These are phyloP conservation scores for Protosalanx chinensis DNA, from an alignment of 2,797 vertebrate genomes.

Conservation along the genomic window DNA sequence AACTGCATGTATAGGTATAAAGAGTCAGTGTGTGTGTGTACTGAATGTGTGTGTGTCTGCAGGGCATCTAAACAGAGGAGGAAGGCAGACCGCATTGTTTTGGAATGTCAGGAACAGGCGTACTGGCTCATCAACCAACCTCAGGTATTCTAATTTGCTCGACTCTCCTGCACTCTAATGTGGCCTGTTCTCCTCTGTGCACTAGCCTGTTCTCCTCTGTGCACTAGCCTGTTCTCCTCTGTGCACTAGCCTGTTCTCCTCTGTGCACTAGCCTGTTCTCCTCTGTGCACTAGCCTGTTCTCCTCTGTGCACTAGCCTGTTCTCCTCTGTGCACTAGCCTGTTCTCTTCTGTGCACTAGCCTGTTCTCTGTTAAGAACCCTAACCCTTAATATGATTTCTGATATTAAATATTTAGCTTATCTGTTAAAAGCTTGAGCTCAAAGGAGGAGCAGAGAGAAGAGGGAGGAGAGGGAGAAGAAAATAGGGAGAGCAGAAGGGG, in stretches of 20 bases:
- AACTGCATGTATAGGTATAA: background rate
- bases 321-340: background rate
- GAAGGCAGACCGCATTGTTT: constrained; percentile 90
- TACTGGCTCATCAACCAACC: constrained; percentile 94
- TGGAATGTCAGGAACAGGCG: constrained; percentile 90
- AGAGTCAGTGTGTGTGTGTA: too few species aligned
- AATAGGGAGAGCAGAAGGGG: background rate
- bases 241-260: background rate
- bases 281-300: background rate
- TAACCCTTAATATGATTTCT: constrained; percentile 15
- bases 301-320: background rate
- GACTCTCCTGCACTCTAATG: background rate
- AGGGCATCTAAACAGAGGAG: constrained; percentile 90
- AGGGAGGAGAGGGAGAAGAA: background rate
- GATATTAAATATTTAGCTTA: constrained; percentile 73
- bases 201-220: background rate
- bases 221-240: background rate
- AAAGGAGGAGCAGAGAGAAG: background rate
- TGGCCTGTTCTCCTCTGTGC: background rate
- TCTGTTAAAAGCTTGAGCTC: constrained; percentile 58
- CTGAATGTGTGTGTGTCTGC: constrained; percentile 32
- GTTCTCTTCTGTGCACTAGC: background rate
- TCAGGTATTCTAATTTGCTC: constrained; percentile 70
- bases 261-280: background rate
- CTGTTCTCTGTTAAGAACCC: too few species aligned